Percentiles rank a stretch among this genome's conserved stretches.
Conservation (phyloP, 1,140 invertebrate genomes). For the Theocolax elegans region DNA sequence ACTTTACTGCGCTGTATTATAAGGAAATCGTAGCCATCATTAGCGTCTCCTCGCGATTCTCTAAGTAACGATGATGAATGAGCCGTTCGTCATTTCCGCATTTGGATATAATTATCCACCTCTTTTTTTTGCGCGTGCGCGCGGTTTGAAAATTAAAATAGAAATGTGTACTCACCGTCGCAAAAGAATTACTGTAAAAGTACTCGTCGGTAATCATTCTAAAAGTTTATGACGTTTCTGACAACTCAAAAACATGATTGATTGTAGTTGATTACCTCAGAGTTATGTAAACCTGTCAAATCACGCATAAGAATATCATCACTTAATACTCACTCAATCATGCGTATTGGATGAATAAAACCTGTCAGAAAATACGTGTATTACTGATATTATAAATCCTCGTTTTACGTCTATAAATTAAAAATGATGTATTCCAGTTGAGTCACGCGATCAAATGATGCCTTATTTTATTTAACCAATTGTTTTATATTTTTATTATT, state of each 20-base stretch:
- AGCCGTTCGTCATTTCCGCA: slow-evolving; percentile 21
- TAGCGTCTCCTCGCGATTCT: slow-evolving; percentile 23
- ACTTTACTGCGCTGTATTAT: slow-evolving; percentile 23
- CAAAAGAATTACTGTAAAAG: slow-evolving; percentile 20
- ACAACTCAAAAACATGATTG: slow-evolving; percentile 40
- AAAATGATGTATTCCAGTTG: too few species aligned
- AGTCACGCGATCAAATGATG: too few species aligned
- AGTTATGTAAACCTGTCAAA: slow-evolving; percentile 40
- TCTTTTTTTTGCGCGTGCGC: neutral
- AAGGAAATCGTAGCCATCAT: slow-evolving; percentile 33
- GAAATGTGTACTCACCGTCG: neutral
- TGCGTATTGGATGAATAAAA: slow-evolving; percentile 21
- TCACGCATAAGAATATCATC: slow-evolving; percentile 26
- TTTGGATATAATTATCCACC: slow-evolving; percentile 32
- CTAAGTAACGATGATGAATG: slow-evolving; percentile 39
- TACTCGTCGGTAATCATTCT: slow-evolving; percentile 22
- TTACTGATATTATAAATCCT: neutral
- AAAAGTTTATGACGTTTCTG: slow-evolving; percentile 38
- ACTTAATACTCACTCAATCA: slow-evolving; percentile 35
- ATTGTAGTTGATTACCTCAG: slow-evolving; percentile 33
- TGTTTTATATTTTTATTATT: too few species aligned
- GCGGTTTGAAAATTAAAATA: slow-evolving; percentile 23
- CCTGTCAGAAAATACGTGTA: slow-evolving; percentile 9
- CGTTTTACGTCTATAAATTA: neutral
- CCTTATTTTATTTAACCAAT: too few species aligned